Conservation (phyloP, 2,888 invertebrate species). For the Tridacna gigas region DNA sequence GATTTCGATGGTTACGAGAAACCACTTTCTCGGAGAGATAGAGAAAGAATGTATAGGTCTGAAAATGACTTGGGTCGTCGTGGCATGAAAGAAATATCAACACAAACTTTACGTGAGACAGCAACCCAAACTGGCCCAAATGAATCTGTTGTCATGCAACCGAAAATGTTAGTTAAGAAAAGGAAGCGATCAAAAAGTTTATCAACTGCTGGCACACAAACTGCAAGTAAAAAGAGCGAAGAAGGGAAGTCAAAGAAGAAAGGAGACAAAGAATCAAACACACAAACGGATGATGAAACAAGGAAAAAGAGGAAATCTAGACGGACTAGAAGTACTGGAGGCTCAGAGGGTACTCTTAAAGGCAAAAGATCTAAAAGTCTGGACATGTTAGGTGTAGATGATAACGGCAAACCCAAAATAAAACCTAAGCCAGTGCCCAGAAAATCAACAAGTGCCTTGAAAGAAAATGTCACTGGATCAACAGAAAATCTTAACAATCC, state of each 20-base stretch:
- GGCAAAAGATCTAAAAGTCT: constrained; percentile 60
- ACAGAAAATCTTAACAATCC: constrained; percentile 54
- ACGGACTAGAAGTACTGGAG: constrained; percentile 59
- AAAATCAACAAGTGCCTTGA: constrained; percentile 64
- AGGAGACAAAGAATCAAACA: constrained; percentile 14
- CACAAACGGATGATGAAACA: constrained; percentile 2
- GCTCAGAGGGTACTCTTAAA: constrained; percentile 26
- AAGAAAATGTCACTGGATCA: constrained; percentile 51
- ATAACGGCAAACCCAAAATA: constrained; percentile 34
- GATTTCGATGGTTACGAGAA: constrained; percentile 71
- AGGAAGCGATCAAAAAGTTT: constrained; percentile 68
- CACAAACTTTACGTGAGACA: constrained; percentile 76
- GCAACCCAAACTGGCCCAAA: constrained; percentile 76
- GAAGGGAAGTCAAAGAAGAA: constrained; percentile 47
- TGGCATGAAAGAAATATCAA: constrained; percentile 62
- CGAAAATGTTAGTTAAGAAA: constrained; percentile 65
- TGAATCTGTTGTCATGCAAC: constrained; percentile 63
- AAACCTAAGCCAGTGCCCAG: constrained; percentile 74
- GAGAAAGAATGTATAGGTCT: constrained; percentile 72
- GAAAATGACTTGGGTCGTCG: constrained; percentile 74
- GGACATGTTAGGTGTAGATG: constrained; percentile 42
- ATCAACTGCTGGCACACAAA: constrained; percentile 73
- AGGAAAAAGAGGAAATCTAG: constrained; percentile 26
- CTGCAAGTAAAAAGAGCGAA: constrained; percentile 51
- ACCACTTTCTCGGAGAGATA: constrained; percentile 69